Evolutionary conservation across 2,888 invertebrate species (phyloP), one percentile per base, ranked within the genome.

Genomic region (Drosophila subsilvestris): DNA sequence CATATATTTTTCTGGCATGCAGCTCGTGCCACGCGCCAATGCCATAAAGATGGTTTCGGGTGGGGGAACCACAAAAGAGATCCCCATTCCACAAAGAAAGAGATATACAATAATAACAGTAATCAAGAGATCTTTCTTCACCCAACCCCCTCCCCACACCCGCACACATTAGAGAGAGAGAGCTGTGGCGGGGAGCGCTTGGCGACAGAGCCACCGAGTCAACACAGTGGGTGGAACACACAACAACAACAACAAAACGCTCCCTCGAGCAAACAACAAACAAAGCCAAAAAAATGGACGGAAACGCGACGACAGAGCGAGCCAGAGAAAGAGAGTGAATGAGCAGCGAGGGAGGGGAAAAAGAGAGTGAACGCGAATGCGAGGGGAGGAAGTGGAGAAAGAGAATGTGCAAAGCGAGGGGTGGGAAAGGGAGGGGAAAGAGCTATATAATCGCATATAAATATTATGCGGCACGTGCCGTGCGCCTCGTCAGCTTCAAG

Each of bases 381-480:
- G 14, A 12, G 3, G 51, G 12, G 12, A 18, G 51, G 20, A 14
- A 1, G 48, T n/a, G 10, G 37, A 17, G 20, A 5, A 29, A 17
- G 14, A 9, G 3, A 17, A 27, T 14, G 45, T 6, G 6, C 25
- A 25, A 20, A 2, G 20, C 20, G 20, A 20, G 20, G 20, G 20
- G 27, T 1, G 27, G 27, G 27, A 27, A 29, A 54, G 51, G 37
- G 50, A 20, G 49, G 44, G 42, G 55, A 51, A 48, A 67, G 69
- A 75, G 78, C 74, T 71, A 66, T 66, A 70, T 69, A 76, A 74
- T 76, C 74, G 68, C 69, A 65, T 63, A 66, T 65, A 66, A 74
- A 78, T 75, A 80, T 86, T 80, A 67, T 69, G 67, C 74, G 85
- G 85, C 85, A 88, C 89, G 89, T 88, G 85, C 87, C 89, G 87